Evolutionary conservation across 1,140 invertebrate genomes (phyloP).

Genomic region (Cyclargus thomasi): DNA sequence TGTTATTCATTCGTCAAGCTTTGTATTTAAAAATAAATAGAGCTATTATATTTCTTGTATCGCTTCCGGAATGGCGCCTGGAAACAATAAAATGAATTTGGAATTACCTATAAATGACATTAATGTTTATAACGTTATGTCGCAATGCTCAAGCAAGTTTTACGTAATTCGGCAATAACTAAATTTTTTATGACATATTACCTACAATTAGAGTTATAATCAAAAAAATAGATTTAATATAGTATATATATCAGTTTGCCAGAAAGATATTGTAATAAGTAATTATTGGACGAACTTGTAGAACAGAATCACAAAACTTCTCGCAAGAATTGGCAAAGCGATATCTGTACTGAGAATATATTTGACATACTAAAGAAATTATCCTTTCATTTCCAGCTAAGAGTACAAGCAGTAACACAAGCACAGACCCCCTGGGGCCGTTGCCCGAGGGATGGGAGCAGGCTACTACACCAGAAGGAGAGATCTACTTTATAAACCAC

Average conservation of each 20-base stretch:
- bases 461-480: slow-evolving; percentile 92
- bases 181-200: too few species aligned
- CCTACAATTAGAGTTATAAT: too few species aligned
- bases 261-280: too few species aligned
- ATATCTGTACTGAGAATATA: too few species aligned
- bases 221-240: too few species aligned
- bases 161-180: neutral
- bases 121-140: neutral
- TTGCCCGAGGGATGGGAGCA: slow-evolving; percentile 98
- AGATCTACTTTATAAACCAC: slow-evolving; percentile 98
- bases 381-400: slow-evolving; percentile 59
- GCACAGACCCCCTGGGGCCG: slow-evolving; percentile 80
- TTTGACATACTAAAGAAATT: too few species aligned
- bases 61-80: neutral
- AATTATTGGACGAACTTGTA: too few species aligned
- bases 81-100: neutral
- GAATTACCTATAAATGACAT: neutral
- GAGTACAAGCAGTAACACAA: slow-evolving; percentile 69
- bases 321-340: too few species aligned
- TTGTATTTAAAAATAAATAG: neutral
- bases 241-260: too few species aligned
- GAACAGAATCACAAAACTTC: too few species aligned
- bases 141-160: neutral
- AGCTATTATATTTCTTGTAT: neutral
- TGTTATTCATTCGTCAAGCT: neutral